phyloP scores from a whole-genome alignment of 1,140 invertebrate species.

The Magallana angulata region DNA sequence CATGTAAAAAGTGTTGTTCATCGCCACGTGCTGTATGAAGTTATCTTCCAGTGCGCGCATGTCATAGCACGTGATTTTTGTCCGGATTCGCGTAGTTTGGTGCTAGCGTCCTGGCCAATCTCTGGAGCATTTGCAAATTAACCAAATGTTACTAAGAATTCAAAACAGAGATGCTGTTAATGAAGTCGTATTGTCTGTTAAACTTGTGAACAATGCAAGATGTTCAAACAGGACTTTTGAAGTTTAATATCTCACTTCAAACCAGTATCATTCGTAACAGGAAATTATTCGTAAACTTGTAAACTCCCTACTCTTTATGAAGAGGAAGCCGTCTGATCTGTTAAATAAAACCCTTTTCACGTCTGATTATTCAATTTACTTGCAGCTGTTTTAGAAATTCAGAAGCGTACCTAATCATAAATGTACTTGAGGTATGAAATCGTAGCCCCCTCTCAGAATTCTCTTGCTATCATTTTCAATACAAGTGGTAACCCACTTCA shows the following conservation, averaged over 20 bases:
- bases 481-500: constrained; percentile 29
- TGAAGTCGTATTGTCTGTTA: constrained; percentile 27
- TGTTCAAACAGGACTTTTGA: constrained; percentile 31
- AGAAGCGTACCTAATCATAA: constrained; percentile 33
- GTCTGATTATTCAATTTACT: constrained; percentile 38
- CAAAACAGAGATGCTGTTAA: constrained; percentile 17
- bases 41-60: neutral
- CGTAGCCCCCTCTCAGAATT: neutral
- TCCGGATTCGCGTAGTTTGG: neutral
- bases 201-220: constrained; percentile 35
- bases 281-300: constrained; percentile 34
- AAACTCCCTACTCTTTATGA: constrained; percentile 27
- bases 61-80: neutral
- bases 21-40: constrained; percentile 10
- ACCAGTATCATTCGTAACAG: constrained; percentile 20
- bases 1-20: constrained; percentile 24
- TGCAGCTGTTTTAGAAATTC: constrained; percentile 34
- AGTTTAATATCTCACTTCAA: constrained; percentile 26
- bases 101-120: neutral
- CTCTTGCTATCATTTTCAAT: constrained; percentile 26
- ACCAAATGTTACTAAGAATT: constrained; percentile 23
- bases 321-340: constrained; percentile 27
- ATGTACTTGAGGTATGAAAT: constrained; percentile 34
- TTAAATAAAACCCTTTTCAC: constrained; percentile 21
- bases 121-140: neutral